Evolutionary conservation across 2,888 invertebrate species (phyloP).

Genomic region (Thera britannica): DNA sequence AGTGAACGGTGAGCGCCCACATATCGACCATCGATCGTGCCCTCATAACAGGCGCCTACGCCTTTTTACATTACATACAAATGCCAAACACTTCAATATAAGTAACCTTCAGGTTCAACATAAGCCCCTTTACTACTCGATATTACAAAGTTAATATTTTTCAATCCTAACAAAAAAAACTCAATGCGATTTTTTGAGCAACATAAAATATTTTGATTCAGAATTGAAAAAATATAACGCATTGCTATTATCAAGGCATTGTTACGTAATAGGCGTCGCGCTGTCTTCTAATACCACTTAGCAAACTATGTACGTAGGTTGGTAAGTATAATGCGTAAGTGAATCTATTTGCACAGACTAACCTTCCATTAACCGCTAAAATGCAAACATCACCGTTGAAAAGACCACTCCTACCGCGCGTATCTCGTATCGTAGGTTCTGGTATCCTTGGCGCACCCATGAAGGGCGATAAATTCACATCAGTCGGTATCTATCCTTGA

Average conservation of each 20-base stretch:
- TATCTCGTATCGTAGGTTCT: slow-evolving; percentile 57
- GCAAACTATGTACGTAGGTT: slow-evolving; percentile 13
- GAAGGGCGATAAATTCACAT: slow-evolving; percentile 77
- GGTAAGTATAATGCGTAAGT: slow-evolving; percentile 17
- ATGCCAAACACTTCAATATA: slow-evolving; percentile 12
- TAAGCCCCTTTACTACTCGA: no score
- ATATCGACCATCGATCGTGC: slow-evolving; percentile 77
- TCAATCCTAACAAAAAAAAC: no score
- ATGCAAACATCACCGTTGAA: slow-evolving; percentile 64
- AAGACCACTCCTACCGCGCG: slow-evolving; percentile 68
- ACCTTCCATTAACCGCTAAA: slow-evolving; percentile 71
- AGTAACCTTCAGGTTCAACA: not conserved
- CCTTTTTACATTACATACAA: slow-evolving; percentile 31
- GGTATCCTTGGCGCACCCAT: slow-evolving; percentile 71
- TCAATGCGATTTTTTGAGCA: no score
- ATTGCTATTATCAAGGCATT: not conserved
- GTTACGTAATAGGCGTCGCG: slow-evolving; percentile 6
- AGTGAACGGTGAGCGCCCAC: slow-evolving; percentile 68
- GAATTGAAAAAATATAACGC: not conserved
- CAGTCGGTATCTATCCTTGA: slow-evolving; percentile 75
- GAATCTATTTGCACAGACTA: slow-evolving; percentile 58
- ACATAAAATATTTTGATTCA: no score
- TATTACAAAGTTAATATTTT: no score
- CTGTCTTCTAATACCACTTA: slow-evolving; percentile 28
- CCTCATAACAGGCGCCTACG: slow-evolving; percentile 76